phyloP scores from a whole-genome alignment of 2,113 vertebrate species.

The Gnathonemus echidnorhynchus region DNA sequence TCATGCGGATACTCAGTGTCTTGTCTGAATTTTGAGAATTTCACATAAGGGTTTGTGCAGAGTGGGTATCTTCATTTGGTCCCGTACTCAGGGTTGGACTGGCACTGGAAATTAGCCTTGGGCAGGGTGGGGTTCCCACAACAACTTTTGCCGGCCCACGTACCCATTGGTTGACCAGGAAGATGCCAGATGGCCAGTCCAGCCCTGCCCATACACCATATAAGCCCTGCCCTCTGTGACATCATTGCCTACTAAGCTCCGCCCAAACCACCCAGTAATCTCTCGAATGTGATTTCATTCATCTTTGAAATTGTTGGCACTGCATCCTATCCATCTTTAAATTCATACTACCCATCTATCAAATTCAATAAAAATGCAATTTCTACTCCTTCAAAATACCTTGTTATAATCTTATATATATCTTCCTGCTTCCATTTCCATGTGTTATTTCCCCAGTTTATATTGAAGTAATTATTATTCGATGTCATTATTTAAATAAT shows the following conservation, averaged over 20 bases:
- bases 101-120: not conserved
- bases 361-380: not conserved
- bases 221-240: not conserved
- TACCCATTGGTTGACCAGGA: not conserved
- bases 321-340: not conserved
- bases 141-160: not conserved
- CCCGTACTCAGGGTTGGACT: not conserved
- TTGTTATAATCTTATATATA: not conserved
- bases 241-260: not conserved
- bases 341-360: not conserved
- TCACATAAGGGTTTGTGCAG: not conserved
- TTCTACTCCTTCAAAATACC: not conserved
- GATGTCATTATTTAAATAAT: not conserved
- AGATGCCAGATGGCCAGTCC: not conserved
- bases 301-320: not conserved
- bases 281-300: not conserved
- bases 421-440: not conserved
- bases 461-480: not conserved
- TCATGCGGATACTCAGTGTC: not conserved
- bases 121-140: not conserved
- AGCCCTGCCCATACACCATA: not conserved
- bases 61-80: not conserved
- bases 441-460: not conserved
- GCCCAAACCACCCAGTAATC: not conserved
- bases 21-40: not conserved